Base-by-base conservation (phyloP, 2,888 invertebrate genomes). In the Trichogramma evanescens region DNA sequence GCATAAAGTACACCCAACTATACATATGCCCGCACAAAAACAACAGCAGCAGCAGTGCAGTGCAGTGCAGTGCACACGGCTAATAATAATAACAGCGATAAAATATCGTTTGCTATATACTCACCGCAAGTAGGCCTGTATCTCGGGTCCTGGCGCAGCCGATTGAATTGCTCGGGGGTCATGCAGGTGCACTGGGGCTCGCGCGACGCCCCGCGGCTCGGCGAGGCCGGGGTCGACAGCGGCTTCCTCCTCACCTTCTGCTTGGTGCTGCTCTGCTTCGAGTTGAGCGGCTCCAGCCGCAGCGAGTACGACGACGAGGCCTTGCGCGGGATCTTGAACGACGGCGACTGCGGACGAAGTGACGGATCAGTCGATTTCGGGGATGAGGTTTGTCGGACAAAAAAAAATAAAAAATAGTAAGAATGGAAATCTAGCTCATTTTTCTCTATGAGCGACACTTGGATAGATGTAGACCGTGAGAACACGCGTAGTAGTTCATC, bases 241-340 rank as follows among this genome's bases (percentile, higher is more conserved):
- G 93, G 93, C 83, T 93, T 93, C 81, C 93, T 86, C 80, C 92
- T 91, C 72, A 89, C 86, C 79, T 93, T 93, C 76, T 88, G 86
- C 80, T 91, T 91, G 51, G 38, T n/a, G 40, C 46, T 9, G 10
- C 39, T 42, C 13, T 40, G 40, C 80, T 89, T 89, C 82, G 91
- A 91, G 73, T 78, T 80, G 67, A 91, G 89, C 65, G 92, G 91
- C 78, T 95, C 95, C 82, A 94, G 83, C 83, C 93, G 93, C 79
- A 96, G 86, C 76, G 95, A 95, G 83, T 95, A 95, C 79, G 95
- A 95, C 73, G 95, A 95, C 71, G 95, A 93, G 75, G 95, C 94
- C 85, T 96, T 96, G 81, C 95, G 88, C 79, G 94, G 93, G 84
- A 95, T 95, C 86, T 95, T 95, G 88, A 94, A 95, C 82, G 94